Evolutionary conservation across 2,797 vertebrate species (phyloP).

Genomic region (Chaetophractus vellerosus): DNA sequence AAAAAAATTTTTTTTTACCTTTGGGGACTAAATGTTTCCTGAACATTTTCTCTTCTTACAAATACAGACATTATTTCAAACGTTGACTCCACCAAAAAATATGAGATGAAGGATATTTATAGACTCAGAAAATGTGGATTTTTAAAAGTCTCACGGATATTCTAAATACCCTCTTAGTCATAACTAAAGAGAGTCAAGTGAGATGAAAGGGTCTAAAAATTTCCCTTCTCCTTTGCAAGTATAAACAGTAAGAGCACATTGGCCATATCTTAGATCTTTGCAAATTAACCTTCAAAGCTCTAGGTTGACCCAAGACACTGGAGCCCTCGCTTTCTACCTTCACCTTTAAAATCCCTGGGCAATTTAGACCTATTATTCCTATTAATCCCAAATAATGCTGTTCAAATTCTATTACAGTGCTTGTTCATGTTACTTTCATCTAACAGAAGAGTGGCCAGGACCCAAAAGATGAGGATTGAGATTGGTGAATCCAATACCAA

Average conservation of each 20-base stretch:
- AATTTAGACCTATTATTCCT: conserved; percentile 15
- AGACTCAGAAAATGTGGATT: neutral
- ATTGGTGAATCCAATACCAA: neutral
- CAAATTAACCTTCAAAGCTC: conserved; percentile 45
- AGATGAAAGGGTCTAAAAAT: conserved; percentile 36
- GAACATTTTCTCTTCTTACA: conserved; percentile 57
- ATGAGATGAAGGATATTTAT: conserved; percentile 58
- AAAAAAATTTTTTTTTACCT: conserved; percentile 54
- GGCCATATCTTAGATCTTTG: conserved; percentile 1
- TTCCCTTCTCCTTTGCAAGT: neutral
- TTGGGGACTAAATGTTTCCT: conserved; percentile 25
- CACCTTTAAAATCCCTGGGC: neutral
- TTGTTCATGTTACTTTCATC: neutral
- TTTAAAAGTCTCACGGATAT: conserved; percentile 33
- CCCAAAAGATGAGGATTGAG: neutral
- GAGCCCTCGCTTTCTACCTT: conserved; percentile 4
- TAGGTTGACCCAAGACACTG: neutral
- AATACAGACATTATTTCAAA: conserved; percentile 60
- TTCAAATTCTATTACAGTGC: conserved; percentile 16
- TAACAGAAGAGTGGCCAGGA: neutral
- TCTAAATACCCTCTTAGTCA: conserved; percentile 6
- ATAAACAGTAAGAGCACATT: neutral
- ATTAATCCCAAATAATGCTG: conserved; percentile 56
- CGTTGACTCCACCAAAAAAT: conserved; percentile 64
- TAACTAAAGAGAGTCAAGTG: conserved; percentile 45